Percentiles rank a stretch among this genome's conserved stretches.
phyloP scores from a whole-genome alignment of 2,888 invertebrate species.

The Apomyelois bistriatella region DNA sequence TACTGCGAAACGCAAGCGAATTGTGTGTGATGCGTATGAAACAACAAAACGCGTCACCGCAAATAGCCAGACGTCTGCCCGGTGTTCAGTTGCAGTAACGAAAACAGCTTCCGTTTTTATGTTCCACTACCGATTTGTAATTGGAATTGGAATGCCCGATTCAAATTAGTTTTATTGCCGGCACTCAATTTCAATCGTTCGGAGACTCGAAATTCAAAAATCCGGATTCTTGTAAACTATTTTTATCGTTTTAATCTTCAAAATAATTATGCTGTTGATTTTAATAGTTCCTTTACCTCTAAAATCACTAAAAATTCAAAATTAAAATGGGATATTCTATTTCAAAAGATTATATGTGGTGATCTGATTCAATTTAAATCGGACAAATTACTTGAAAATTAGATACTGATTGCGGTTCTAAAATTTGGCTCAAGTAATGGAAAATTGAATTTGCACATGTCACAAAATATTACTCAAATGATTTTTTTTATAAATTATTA shows the following conservation, averaged over 20 bases:
- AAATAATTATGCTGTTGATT: background rate
- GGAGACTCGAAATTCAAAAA: conserved; percentile 11
- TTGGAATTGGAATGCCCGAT: conserved; percentile 13
- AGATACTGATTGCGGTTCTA: too few species aligned
- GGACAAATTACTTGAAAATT: too few species aligned
- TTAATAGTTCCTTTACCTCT: background rate
- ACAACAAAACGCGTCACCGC: conserved; percentile 52
- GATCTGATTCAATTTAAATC: too few species aligned
- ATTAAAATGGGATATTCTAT: background rate
- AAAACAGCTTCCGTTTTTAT: conserved; percentile 18
- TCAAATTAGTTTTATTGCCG: conserved; percentile 14
- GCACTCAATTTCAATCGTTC: conserved; percentile 12
- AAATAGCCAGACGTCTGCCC: conserved; percentile 50
- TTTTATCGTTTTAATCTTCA: conserved; percentile 13
- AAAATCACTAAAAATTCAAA: too few species aligned
- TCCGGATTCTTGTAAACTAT: conserved; percentile 11
- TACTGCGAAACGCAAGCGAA: conserved; percentile 35
- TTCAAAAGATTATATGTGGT: too few species aligned
- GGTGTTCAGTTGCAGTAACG: conserved; percentile 38
- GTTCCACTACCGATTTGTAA: conserved; percentile 15
- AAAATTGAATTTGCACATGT: too few species aligned
- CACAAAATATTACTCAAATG: too few species aligned
- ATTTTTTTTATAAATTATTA: too few species aligned
- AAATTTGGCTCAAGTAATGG: too few species aligned
- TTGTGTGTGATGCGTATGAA: conserved; percentile 50